phyloP scores from a whole-genome alignment of 2,888 invertebrate species.

The Melanostoma scalare region DNA sequence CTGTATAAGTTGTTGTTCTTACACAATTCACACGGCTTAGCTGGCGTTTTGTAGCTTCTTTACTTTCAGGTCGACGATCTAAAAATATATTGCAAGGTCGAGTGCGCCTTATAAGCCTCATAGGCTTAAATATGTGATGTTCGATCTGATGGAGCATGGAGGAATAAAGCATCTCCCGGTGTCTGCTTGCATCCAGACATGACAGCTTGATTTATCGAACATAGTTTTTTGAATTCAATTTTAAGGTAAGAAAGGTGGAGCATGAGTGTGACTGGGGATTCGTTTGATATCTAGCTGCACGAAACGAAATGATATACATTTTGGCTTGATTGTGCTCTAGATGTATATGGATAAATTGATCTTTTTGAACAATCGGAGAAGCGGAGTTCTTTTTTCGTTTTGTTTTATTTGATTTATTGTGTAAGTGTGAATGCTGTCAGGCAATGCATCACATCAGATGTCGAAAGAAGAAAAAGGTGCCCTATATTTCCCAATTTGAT shows the following conservation, averaged over 20 bases:
- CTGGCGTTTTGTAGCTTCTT: slow-evolving; percentile 17
- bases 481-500: not conserved
- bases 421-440: slow-evolving; percentile 3
- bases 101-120: slow-evolving; percentile 31
- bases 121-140: slow-evolving; percentile 23
- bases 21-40: slow-evolving; percentile 64
- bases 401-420: not conserved
- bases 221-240: slow-evolving; percentile 31
- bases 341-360: not conserved
- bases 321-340: no score
- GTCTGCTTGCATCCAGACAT: slow-evolving; percentile 36
- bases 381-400: not conserved
- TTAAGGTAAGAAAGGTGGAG: not conserved
- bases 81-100: slow-evolving; percentile 64
- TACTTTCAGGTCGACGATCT: slow-evolving; percentile 53
- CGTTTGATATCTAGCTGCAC: not conserved
- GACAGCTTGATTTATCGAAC: slow-evolving; percentile 67
- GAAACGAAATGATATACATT: no score
- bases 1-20: slow-evolving; percentile 45
- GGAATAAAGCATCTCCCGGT: slow-evolving; percentile 33
- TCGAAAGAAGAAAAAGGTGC: slow-evolving; percentile 3
- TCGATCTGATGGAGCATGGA: slow-evolving; percentile 37
- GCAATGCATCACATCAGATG: slow-evolving; percentile 2
- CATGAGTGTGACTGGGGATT: not conserved
- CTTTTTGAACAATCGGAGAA: slow-evolving; percentile 15